A percentile compares a stretch with the other conserved stretches of the same genome.
phyloP scores from a whole-genome alignment of 2,888 invertebrate species.

The Ceratothoa steindachneri region DNA sequence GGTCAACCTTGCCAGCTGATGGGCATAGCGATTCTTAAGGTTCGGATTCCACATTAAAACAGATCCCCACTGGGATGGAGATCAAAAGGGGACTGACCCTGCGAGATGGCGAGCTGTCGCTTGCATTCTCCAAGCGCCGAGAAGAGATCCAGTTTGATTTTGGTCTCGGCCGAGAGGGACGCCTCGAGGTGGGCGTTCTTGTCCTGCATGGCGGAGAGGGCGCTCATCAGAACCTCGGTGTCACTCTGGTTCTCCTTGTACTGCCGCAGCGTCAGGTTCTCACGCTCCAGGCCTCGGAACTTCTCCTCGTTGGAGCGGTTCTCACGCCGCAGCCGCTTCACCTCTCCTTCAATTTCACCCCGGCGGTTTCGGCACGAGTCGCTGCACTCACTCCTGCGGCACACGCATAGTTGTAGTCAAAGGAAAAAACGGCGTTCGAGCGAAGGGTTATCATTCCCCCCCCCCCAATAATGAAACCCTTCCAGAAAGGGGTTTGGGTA shows the following conservation, averaged over 20 bases:
- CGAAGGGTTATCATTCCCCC: not conserved
- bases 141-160: slow-evolving; percentile 95
- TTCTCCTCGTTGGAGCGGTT: slow-evolving; percentile 65
- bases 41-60: too few relatives aligned
- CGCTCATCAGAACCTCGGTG: slow-evolving; percentile 72
- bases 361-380: slow-evolving; percentile 63
- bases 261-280: slow-evolving; percentile 51
- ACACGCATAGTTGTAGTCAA: too few relatives aligned
- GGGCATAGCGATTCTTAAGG: too few relatives aligned
- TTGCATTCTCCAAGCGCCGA: slow-evolving; percentile 94
- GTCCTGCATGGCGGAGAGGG: slow-evolving; percentile 77
- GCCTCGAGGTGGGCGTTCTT: slow-evolving; percentile 88
- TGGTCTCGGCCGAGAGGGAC: slow-evolving; percentile 90
- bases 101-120: slow-evolving; percentile 78
- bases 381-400: slow-evolving; percentile 59
- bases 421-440: not conserved
- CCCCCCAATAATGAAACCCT: not conserved
- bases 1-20: too few relatives aligned
- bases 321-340: slow-evolving; percentile 63
- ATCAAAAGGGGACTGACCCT: slow-evolving; percentile 73
- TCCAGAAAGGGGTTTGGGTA: not conserved
- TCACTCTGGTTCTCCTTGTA: slow-evolving; percentile 57
- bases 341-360: slow-evolving; percentile 63
- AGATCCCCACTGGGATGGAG: too few relatives aligned
- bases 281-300: slow-evolving; percentile 59